Percentiles rank a stretch among this genome's conserved stretches.
Conservation (phyloP, 2,888 invertebrate species). For the Cephus runcator region DNA sequence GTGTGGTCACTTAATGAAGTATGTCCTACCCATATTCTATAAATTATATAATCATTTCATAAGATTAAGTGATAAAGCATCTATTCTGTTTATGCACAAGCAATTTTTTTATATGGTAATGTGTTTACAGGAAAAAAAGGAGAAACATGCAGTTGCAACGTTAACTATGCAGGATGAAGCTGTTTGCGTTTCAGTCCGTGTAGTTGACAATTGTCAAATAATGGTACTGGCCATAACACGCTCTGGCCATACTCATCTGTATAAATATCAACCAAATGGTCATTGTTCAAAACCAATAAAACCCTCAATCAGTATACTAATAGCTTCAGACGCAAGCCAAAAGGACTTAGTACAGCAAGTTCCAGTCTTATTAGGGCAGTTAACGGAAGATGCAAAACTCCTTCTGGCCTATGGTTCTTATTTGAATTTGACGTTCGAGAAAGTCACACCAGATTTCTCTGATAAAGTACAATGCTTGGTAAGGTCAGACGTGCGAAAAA, state of each 20-base stretch:
- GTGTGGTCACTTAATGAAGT: conserved; percentile 67
- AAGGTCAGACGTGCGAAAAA: conserved; percentile 62
- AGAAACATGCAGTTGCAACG: conserved; percentile 69
- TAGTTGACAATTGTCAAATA: conserved; percentile 67
- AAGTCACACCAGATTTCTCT: conserved; percentile 54
- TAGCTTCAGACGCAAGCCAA: conserved; percentile 69
- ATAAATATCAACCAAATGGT: conserved; percentile 82
- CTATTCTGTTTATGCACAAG: not conserved
- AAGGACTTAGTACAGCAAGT: conserved; percentile 68
- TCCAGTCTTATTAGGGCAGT: conserved; percentile 66
- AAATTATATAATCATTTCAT: not conserved
- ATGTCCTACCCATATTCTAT: conserved; percentile 17
- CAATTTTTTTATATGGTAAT: not conserved
- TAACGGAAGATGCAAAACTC: conserved; percentile 52
- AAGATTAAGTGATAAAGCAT: not conserved
- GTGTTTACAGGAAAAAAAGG: conserved; percentile 55
- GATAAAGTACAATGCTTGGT: conserved; percentile 67
- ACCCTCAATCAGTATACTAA: conserved; percentile 72
- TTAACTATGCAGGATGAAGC: conserved; percentile 79
- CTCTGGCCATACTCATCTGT: conserved; percentile 83
- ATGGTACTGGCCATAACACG: conserved; percentile 73
- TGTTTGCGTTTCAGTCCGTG: conserved; percentile 67
- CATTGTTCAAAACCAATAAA: conserved; percentile 73
- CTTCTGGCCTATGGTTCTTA: conserved; percentile 53
- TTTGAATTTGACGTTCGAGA: conserved; percentile 51